Evolutionary conservation across 1,140 invertebrate species (phyloP), one percentile per base, ranked within the genome.

Genomic region (Hyphantria cunea): DNA sequence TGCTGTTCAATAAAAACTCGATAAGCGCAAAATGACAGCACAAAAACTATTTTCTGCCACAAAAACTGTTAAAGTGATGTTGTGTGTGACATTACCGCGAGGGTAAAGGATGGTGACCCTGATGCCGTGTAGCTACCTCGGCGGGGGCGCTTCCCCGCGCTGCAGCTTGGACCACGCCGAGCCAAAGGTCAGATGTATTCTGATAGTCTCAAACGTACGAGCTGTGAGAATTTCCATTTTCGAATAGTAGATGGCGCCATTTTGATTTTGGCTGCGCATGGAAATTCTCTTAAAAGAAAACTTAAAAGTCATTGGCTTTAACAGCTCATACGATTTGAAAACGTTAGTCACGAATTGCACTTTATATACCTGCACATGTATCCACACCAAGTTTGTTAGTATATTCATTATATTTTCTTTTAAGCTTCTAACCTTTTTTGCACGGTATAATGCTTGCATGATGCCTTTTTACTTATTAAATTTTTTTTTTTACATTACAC

Each of bases 41-140:
- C 70, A 73, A 64, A 80, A 75, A 82, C 72, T 74, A 64, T 78
- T 74, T 74, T 58, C 72, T 72, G 72, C 78, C 60, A 67, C 80
- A 76, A 84, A 61, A 75, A 81, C 86, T 86, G 80, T 86, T 74
- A 80, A 74, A 84, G 80, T 84, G 86, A 86, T 71, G 76, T 72
- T 80, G 77, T 78, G 80, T 80, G 75, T 68, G 68, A 68, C 70
- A 50, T 60, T 60, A 42, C 56, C 55, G 47, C 47, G 45, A 72
- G 75, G 64, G 73, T 70, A 73, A 73, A 83, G 72, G 72, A 90
- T 90, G 87, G 87, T 90, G 86, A 90, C 87, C 47, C 74, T 90
- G 81, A 90, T 90, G 87, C 87, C 87, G 83, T 90, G 87, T 77
- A 82, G 79, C 74, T 90, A 84, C 83, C 87, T 90, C 76, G 82